Evolutionary conservation across 2,113 vertebrate genomes (phyloP).

Genomic region (Echinops telfairi): DNA sequence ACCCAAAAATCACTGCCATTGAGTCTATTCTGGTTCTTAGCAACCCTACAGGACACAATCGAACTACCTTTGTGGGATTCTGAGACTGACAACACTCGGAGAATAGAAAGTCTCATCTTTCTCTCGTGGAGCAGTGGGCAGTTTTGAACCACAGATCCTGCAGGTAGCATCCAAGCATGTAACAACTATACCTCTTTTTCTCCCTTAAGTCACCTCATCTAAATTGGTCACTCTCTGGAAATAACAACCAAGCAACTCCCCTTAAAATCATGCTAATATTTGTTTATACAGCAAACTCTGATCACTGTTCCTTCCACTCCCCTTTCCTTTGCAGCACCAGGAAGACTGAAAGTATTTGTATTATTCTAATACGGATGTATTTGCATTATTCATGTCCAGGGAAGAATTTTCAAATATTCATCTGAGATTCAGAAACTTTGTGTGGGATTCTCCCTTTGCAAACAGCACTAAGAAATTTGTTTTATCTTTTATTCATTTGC

Average conservation of each 20-base stretch:
- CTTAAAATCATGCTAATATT: conserved; percentile 45
- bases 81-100: too few species aligned
- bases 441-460: not conserved
- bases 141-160: too few species aligned
- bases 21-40: too few species aligned
- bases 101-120: too few species aligned
- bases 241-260: not conserved
- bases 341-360: not conserved
- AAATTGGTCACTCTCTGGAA: conserved; percentile 49
- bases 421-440: conserved; percentile 21
- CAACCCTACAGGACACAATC: too few species aligned
- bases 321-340: not conserved
- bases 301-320: not conserved
- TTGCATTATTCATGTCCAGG: conserved; percentile 11
- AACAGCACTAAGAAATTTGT: not conserved
- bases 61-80: too few species aligned
- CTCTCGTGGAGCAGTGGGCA: too few species aligned
- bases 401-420: conserved; percentile 44
- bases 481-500: conserved; percentile 28
- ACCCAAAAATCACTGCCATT: too few species aligned
- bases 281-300: not conserved
- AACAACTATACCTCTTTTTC: too few species aligned
- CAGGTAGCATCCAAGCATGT: too few species aligned
- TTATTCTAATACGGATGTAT: not conserved
- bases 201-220: too few species aligned